Percentiles rank a stretch among this genome's conserved stretches.
Conservation (phyloP, 1,140 invertebrate genomes). For the Globodera rostochiensis region DNA sequence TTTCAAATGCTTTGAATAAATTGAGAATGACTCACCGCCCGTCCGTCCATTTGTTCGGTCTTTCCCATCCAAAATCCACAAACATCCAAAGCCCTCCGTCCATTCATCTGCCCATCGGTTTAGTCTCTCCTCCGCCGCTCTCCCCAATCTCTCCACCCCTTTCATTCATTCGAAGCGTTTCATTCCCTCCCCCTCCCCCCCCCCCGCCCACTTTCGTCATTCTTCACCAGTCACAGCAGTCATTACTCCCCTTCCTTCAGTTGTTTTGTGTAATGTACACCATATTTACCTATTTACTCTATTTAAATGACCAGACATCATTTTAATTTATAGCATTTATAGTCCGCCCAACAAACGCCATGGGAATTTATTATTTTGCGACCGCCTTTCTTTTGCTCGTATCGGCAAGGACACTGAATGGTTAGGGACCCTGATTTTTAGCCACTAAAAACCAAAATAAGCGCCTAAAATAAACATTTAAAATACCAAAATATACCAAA, state of each 20-base stretch:
- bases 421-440: background rate
- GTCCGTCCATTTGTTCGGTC: background rate
- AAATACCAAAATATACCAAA: too few species aligned
- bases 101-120: background rate
- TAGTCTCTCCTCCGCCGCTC: background rate
- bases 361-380: background rate
- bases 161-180: too few species aligned
- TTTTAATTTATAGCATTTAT: background rate
- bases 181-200: too few species aligned
- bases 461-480: too few species aligned
- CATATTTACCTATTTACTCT: background rate
- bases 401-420: background rate
- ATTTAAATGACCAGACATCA: background rate
- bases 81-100: background rate
- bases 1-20: slow-evolving; percentile 3
- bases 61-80: background rate
- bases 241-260: background rate
- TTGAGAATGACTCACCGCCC: background rate
- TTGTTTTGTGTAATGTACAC: background rate
- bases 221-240: slow-evolving; percentile 4
- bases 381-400: background rate
- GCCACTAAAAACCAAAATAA: too few species aligned
- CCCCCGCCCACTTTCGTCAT: background rate
- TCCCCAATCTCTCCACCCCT: background rate
- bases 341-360: background rate